These are phyloP conservation scores for Philaethria dido DNA, from an alignment of 2,888 invertebrate genomes.

Conservation along the genomic window DNA sequence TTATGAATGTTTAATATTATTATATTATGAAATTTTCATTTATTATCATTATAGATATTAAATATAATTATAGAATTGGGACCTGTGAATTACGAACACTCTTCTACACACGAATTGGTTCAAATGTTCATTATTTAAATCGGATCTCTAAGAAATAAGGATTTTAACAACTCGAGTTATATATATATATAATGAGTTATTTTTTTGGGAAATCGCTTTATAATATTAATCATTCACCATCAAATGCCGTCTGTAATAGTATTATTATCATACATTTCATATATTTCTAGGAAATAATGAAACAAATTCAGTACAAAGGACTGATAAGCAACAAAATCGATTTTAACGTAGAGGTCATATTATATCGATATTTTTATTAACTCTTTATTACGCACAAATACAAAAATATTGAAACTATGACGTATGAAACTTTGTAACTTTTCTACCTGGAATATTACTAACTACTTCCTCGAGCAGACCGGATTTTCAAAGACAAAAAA, in stretches of 20 bases:
- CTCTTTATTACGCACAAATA: conserved; percentile 8
- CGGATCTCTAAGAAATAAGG: too few relatives aligned
- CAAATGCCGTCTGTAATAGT: background rate
- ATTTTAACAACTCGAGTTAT: too few relatives aligned
- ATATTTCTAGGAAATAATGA: background rate
- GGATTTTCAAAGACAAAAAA: conserved; percentile 3
- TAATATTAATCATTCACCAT: conserved; percentile 22
- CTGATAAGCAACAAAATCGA: background rate
- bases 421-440: conserved; percentile 11
- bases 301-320: conserved; percentile 1
- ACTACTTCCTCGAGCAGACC: background rate
- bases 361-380: background rate
- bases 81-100: too few relatives aligned
- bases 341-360: background rate
- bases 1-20: conserved; percentile 27
- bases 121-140: too few relatives aligned
- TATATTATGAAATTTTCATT: conserved; percentile 9
- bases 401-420: conserved; percentile 18
- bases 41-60: background rate
- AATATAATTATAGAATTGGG: too few relatives aligned
- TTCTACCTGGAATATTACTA: background rate
- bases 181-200: too few relatives aligned
- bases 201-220: background rate
- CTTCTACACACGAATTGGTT: too few relatives aligned
- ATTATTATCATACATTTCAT: conserved; percentile 1